Evolutionary conservation across 2,113 vertebrate species (phyloP).

Genomic region (Physeter macrocephalus): DNA sequence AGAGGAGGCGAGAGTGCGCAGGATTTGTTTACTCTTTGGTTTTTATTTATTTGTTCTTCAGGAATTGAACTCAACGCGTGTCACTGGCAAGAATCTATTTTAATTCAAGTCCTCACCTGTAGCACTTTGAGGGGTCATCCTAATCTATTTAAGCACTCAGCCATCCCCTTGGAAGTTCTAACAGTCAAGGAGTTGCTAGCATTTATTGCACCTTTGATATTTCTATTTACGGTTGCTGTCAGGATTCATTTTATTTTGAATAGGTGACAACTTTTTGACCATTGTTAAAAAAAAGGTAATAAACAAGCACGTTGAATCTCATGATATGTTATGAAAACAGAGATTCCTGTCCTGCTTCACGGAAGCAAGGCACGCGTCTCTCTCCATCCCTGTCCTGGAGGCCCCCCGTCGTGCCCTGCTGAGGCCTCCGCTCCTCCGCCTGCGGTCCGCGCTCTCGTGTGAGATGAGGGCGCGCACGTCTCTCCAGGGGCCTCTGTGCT

Average conservation of each 20-base stretch:
- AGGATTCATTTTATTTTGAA: not conserved
- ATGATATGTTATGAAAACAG: not conserved
- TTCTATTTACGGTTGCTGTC: not conserved
- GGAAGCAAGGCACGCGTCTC: not conserved
- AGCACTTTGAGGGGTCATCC: not conserved
- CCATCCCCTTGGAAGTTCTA: not conserved
- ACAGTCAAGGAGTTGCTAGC: not conserved
- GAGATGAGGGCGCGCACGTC: fast-evolving
- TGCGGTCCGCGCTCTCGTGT: not conserved
- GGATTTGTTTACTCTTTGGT: not conserved
- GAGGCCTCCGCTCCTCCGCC: too few species aligned
- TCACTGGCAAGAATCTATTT: not conserved
- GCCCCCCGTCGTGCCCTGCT: not conserved
- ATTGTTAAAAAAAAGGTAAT: not conserved
- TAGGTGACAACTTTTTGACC: not conserved
- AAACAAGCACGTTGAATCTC: not conserved
- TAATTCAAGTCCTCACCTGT: fast-evolving
- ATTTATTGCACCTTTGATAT: too few species aligned
- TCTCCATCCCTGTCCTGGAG: not conserved
- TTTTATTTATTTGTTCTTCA: not conserved
- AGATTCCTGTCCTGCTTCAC: not conserved
- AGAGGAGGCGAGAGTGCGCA: not conserved
- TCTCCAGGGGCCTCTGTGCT: not conserved
- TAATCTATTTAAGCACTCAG: fast-evolving
- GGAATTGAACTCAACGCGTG: not conserved